Conservation (phyloP, 2,113 vertebrate genomes). For the Ophthalmolycus amberensis region DNA sequence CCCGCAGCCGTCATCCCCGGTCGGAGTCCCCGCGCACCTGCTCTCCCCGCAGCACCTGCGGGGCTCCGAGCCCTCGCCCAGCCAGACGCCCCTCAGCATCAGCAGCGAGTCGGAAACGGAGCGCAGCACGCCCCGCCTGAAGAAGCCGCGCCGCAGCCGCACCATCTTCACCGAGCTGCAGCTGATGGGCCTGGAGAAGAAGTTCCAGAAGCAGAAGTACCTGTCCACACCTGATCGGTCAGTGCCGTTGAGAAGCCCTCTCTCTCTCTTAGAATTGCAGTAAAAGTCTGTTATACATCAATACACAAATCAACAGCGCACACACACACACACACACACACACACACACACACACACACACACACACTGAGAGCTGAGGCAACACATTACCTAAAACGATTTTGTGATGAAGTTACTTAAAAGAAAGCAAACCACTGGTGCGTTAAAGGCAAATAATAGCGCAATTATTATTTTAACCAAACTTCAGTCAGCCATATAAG, state of each 20-base stretch:
- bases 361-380: neutral
- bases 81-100: conserved; percentile 85
- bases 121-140: conserved; percentile 85
- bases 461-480: conserved; percentile 20
- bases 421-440: conserved; percentile 22
- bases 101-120: conserved; percentile 96
- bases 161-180: conserved; percentile 99
- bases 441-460: neutral
- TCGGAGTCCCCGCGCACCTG: conserved; percentile 77
- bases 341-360: neutral
- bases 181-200: conserved; percentile 98
- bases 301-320: no score
- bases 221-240: conserved; percentile 98
- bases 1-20: conserved; percentile 76
- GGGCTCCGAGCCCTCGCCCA: conserved; percentile 74
- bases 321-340: neutral
- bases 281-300: neutral
- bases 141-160: conserved; percentile 94
- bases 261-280: neutral
- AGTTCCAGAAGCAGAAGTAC: conserved; percentile 99
- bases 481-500: conserved; percentile 20
- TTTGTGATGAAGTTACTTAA: neutral
- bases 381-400: conserved; percentile 15
- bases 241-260: conserved; percentile 42
- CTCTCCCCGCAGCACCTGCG: conserved; percentile 55